Evolutionary conservation across 2,113 vertebrate species (phyloP).

Genomic region (Clarias batrachus): DNA sequence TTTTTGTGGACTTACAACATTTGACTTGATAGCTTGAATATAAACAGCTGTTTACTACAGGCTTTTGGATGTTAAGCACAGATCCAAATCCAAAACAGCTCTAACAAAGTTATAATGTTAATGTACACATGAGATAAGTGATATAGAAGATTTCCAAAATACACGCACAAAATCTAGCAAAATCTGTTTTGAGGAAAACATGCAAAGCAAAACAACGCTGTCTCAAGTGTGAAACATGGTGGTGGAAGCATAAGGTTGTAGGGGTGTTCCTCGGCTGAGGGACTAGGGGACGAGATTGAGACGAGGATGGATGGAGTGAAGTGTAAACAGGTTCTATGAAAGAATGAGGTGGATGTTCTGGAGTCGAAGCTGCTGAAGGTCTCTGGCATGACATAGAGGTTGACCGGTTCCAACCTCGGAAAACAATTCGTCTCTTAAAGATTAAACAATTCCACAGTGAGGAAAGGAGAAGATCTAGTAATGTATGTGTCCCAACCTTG

Average conservation of each 20-base stretch:
- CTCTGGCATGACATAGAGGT: background rate
- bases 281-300: background rate
- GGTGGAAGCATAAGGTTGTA: background rate
- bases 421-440: background rate
- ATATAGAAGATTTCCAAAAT: background rate
- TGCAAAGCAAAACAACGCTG: background rate
- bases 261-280: background rate
- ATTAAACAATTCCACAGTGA: background rate
- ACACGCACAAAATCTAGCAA: background rate
- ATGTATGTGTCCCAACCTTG: background rate
- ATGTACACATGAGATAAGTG: background rate
- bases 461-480: background rate
- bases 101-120: background rate
- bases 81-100: background rate
- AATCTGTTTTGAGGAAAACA: background rate
- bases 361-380: background rate
- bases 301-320: background rate
- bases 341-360: background rate
- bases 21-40: background rate
- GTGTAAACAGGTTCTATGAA: background rate
- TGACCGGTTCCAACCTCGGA: background rate
- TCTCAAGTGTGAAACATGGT: background rate
- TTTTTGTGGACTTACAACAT: background rate
- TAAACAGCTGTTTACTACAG: background rate
- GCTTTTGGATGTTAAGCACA: background rate